phyloP scores from a whole-genome alignment of 2,797 vertebrate genomes.

The Notoglanidium macrostoma region DNA sequence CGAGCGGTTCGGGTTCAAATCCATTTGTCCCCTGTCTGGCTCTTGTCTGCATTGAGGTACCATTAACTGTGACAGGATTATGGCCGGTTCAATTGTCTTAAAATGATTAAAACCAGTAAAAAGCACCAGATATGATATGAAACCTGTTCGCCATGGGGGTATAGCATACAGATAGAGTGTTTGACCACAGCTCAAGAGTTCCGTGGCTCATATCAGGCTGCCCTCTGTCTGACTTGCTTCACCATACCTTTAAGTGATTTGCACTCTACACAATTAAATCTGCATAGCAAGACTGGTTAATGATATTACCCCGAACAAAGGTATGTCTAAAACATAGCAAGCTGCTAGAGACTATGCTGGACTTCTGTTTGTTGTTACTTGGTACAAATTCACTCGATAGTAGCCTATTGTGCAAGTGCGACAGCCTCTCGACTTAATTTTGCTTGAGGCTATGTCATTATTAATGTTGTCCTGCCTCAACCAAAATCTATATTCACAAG shows the following conservation, averaged over 20 bases:
- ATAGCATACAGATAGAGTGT: constrained; percentile 74
- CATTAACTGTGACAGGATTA: not conserved
- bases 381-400: too few species aligned
- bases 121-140: not conserved
- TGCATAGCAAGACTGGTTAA: too few species aligned
- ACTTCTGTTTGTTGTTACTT: too few species aligned
- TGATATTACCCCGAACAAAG: too few species aligned
- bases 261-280: not conserved
- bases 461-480: not conserved
- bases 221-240: constrained; percentile 42
- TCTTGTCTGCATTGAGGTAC: not conserved
- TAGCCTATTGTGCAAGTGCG: too few species aligned
- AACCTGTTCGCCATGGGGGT: constrained; percentile 50
- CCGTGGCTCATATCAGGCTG: constrained; percentile 71
- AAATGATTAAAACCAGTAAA: not conserved
- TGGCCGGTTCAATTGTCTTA: not conserved
- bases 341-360: too few species aligned
- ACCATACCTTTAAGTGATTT: not conserved
- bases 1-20: not conserved
- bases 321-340: too few species aligned
- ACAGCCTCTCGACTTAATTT: too few species aligned
- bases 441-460: too few species aligned
- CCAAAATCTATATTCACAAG: not conserved
- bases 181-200: constrained; percentile 65
- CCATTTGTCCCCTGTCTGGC: not conserved